Evolutionary conservation across 2,888 invertebrate genomes (phyloP), one percentile per base, ranked within the genome.

Genomic region (Hydroisotoma schaefferi): DNA sequence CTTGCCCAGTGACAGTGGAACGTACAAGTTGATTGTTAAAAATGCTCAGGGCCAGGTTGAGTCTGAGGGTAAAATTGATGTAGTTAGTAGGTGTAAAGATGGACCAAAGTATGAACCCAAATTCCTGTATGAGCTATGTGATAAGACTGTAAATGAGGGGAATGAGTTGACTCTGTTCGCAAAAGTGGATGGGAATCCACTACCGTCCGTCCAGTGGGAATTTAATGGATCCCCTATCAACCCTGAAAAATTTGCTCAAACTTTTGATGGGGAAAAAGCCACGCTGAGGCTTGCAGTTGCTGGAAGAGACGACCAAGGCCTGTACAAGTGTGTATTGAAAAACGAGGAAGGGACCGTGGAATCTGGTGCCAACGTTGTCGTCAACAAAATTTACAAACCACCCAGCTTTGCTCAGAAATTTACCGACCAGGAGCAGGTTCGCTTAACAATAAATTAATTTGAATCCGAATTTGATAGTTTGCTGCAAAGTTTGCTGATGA

Each of bases 381-480:
- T 93, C 0, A 83, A 88, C 65, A 91, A 90, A 77, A 83, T 90
- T 3, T 90, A 83, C 78, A 86, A 88, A 74, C 83, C 87, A 27
- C 92, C 93, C 1, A 81, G 80, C 15, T 94, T 94, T 79, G 83
- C 86, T 4, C 89, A 91, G 77, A 85, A 80, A 65, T 84, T 86
- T 74, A 80, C 80, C 1, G 85, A 86, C 75, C 76, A 84, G n/a
- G 85, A 85, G 74, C 85, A 85, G 77, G 82, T 83, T 73, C n/a
- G n/a, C n/a, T n/a, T n/a, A n/a, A n/a, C n/a, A n/a, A n/a, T n/a
- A 20, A 33, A 23, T 33, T 51, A 5, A 12, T 10, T 33, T 33
- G 12, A 33, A 33, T 33, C 10, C 37, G 10, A 33, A 33, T 12
- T 2, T 6, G 20, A 6, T 4, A 2, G 1, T 46, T n/a, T n/a